Evolutionary conservation across 2,113 vertebrate species (phyloP).

Genomic region (human): GRCh38 chr3:112801001-112801500

Average conservation of each 20-base stretch:
- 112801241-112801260: background rate
- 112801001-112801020: conserved; percentile 8
- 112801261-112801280: background rate
- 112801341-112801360: background rate
- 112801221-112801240: background rate
- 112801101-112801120: background rate
- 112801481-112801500: background rate
- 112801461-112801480: background rate
- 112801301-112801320: background rate
- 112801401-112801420: background rate
- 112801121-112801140: background rate
- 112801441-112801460: background rate
- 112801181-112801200: background rate
- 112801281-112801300: background rate
- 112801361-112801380: background rate
- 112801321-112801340: background rate
- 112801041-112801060: background rate
- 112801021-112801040: conserved; percentile 41
- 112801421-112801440: background rate
- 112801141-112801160: background rate
- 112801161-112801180: background rate
- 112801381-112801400: background rate
- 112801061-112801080: background rate
- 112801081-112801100: conserved; percentile 14
- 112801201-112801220: background rate